Evolutionary conservation across 64 coral and sea anemone genomes (phyloP), one percentile per base, ranked within the genome.

Genomic region (Stichodactyla mertensii): DNA sequence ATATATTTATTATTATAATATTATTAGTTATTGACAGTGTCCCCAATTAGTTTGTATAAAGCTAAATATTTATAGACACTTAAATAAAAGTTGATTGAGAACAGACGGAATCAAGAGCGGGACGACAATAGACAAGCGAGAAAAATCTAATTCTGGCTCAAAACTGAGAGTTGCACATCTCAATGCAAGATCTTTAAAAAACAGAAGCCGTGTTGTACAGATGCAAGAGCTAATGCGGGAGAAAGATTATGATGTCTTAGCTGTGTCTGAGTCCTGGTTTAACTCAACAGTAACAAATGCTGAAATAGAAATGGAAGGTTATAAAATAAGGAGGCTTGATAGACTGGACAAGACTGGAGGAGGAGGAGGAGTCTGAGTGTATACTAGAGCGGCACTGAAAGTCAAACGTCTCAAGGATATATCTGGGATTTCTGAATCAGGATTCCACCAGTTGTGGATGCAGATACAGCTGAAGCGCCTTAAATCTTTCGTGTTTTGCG

Each of bases 271-370:
- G 59, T 67, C 79, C 52, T 57, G 64, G 62, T 27, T 69, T 53
- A 86, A 64, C n/a, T 86, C 84, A 23, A 52, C 88, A 23, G 61
- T 83, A 52, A 66, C 79, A 31, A 89, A 89, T 3, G 79, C 61
- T 66, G 88, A 89, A 69, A 52, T 84, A 16, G 79, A 89, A 16
- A 84, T 89, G 26, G 36, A 66, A 13, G 88, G 88, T 16, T 89
- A 89, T 45, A 89, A 89, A 84, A 16, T 84, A 23, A 52, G 67
- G 18, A 89, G 80, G 66, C 59, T 84, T 16, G 88, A 89, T n/a
- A 67, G 80, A 18, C 16, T 20, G 14, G 77, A 84, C 24, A 67
- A 89, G 14, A 5, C 31, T 36, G n/a, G n/a, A n/a, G n/a, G n/a
- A n/a, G 87, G 56, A 6, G 78, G 51, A 45, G 87, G 87, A 64